Base-by-base conservation (phyloP, 2,797 vertebrate species). In the Hafferia zeledoni region DNA sequence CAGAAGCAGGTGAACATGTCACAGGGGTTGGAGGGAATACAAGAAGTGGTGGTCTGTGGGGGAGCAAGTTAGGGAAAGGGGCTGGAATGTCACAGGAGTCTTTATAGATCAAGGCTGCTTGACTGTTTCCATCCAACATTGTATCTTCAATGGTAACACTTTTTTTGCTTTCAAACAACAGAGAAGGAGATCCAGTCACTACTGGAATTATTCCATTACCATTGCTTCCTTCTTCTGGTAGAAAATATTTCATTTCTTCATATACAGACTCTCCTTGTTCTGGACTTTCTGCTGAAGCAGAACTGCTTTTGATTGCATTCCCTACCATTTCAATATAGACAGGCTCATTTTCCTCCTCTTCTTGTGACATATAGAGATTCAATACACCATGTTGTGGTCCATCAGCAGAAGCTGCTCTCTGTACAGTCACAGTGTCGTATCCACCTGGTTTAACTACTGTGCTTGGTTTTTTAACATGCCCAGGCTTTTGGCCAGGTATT, bases 181-280 rank as follows among this genome's bases (percentile, higher is more conserved):
- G 93, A 20, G 98, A 98, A 72, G 98, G 97, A 31, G 98, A 97
- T 78, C 97, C 97, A 20, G 94, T 91, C 41, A 98, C 97, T 52
- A 96, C 79, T 86, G 98, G 98, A 87, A 97, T 92, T n/a, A 97
- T 78, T n/a, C 89, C 95, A 9, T 53, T 95, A 41, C 87, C 53
- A 67, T 79, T 94, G 39, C 88, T 95, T 55, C 96, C 97, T 68
- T 99, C 99, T 93, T 99, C 99, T 9, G 97, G 95, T 61, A 97
- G 96, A 78, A 98, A 98, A 97, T 99, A 99, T 64, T 99, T 99
- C 99, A 99, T 99, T 95, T 99, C 99, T 96, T 99, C 99, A n/a
- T 99, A 99, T 35, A 99, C 99, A 1, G 98, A 98, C 90, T 99
- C 99, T 1, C 98, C 98, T 93, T 98, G 98, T 52, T 99, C 99